Base-by-base conservation (phyloP, 2,113 vertebrate genomes). In the Prolemur simus region DNA sequence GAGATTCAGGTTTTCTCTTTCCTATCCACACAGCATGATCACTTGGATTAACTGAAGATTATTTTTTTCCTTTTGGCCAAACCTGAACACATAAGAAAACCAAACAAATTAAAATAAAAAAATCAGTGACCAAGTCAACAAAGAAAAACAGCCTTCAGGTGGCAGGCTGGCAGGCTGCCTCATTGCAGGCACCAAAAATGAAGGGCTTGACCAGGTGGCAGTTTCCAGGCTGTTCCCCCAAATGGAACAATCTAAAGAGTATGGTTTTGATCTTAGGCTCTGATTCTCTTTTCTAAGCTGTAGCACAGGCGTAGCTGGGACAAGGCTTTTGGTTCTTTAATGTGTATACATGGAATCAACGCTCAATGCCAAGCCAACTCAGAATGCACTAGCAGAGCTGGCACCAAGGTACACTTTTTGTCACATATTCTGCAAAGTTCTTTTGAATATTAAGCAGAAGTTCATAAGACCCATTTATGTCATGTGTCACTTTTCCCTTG, bases 141-240 rank as follows among this genome's bases (percentile, higher is more conserved):
- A 94, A 93, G 92, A 85, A 95, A 96, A 95, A 29, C 8, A 94
- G 37, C 8, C 47, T 58, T 80, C 60, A 69, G 85, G 81, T 88
- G 92, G 37, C 20, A 42, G 15, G 32, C 9, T 94, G 92, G 89
- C 71, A 82, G 37, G 27, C 56, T 83, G 56, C 80, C 87, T 52
- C 8, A 17, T 58, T 25, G 47, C 11, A 60, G 25, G 47, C 0
- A 4, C 85, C 25, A 18, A 60, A 56, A 71, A 15, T 25, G 3
- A 6, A 95, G 68, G 45, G 11, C 39, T 4, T 45, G 78, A 83
- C 29, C 73, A 80, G 68, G 60, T 85, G 87, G 69, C 76, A 94
- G 49, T 58, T 95, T 27, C 47, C 87, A 68, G 52, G 49, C 63
- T 64, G 25, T 54, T 58, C 76, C 86, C 39, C 15, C 34, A 76